Base-by-base conservation (phyloP, 2,113 vertebrate species). In the Physeter macrocephalus region DNA sequence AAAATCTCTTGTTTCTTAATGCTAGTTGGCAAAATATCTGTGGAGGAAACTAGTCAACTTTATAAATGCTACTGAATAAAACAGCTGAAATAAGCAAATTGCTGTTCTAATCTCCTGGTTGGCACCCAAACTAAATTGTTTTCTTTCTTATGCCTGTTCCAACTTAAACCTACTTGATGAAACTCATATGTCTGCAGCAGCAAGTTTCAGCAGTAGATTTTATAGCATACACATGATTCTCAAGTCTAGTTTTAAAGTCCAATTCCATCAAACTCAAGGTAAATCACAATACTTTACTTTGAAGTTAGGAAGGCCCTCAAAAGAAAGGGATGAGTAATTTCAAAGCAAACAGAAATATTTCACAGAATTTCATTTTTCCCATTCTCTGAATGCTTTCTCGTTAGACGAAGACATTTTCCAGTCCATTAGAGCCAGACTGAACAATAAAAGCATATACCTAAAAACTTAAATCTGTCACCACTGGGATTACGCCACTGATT, bases 81-180 rank as follows among this genome's bases (percentile, higher is more conserved):
- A 90, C 20, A 57, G 96, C 92, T 71, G 86, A 96, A 95, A 89
- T 90, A 90, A 94, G 96, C 93, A 96, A 93, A 94, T 81, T 84
- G 86, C 69, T 90, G 2, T 43, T 83, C 93, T 96, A 97, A 98
- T 94, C 95, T 92, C 71, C 90, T 20, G 17, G 54, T 20, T 97
- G 93, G 93, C 95, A 92, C 67, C 75, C 66, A 81, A 71, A 59
- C 81, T 54, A 64, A 94, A 52, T 21, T 52, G 21, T 54, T 34
- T 62, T 75, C 71, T 67, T 85, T 78, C 84, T 78, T 27, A 34
- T 84, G 86, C 93, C 87, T 97, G 89, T 90, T 84, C 71, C 57
- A 88, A 89, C 89, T 74, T 59, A 93, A 69, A 95, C 64, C 67
- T 66, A 46, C 91, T 39, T 66, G 91, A 93, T 69, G 67, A 94